These are phyloP conservation scores for Chymomyza fuscimana DNA, from an alignment of 2,888 invertebrate species.

Conservation along the genomic window DNA sequence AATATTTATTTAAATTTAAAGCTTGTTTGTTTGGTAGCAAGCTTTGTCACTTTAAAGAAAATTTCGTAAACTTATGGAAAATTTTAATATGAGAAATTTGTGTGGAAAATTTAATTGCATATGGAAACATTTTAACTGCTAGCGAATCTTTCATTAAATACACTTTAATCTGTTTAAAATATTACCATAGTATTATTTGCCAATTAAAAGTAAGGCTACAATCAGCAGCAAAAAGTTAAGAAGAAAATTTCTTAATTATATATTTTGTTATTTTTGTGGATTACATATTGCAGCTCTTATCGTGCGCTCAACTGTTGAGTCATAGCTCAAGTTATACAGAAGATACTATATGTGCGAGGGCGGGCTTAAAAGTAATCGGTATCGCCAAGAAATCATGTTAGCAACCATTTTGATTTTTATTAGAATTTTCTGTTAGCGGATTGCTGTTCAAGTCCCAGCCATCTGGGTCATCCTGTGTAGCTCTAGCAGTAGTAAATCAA, in stretches of 20 bases:
- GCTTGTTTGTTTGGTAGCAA: too few species aligned
- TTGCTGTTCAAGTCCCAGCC: too few species aligned
- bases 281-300: conserved; percentile 44
- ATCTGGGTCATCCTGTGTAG: too few species aligned
- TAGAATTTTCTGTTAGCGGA: too few species aligned
- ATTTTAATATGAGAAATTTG: too few species aligned
- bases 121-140: not conserved
- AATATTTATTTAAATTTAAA: too few species aligned
- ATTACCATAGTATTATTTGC: not conserved
- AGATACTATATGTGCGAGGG: not conserved
- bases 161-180: not conserved
- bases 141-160: not conserved
- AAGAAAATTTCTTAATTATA: not conserved
- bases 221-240: not conserved
- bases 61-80: too few species aligned
- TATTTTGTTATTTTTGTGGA: conserved; percentile 19
- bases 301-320: conserved; percentile 64
- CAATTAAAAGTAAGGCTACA: not conserved
- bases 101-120: not conserved
- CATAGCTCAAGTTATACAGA: conserved; percentile 27
- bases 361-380: too few species aligned
- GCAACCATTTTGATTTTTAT: too few species aligned
- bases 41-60: too few species aligned
- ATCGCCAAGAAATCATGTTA: too few species aligned
- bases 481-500: too few species aligned